Percentiles rank a stretch among this genome's conserved stretches.
Evolutionary conservation across 2,888 invertebrate genomes (phyloP).

Genomic region (Cheilosia urbana): DNA sequence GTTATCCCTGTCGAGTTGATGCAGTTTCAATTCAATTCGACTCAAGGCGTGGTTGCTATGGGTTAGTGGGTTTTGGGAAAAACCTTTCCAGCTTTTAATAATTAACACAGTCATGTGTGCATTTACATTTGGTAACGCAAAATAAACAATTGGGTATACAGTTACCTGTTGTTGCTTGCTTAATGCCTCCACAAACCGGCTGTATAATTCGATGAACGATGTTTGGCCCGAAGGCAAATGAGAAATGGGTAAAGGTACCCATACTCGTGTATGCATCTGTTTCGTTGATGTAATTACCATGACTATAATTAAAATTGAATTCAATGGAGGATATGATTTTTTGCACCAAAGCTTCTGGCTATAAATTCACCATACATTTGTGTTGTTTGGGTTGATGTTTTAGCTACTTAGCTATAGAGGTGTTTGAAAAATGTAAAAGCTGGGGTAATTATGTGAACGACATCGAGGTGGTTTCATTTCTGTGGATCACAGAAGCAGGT

Average conservation of each 20-base stretch:
- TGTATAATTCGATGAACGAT: not conserved
- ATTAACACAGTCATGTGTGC: conserved; percentile 33
- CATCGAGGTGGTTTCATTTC: no score
- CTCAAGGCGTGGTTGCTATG: conserved; percentile 20
- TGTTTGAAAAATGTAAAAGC: not conserved
- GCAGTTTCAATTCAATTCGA: conserved; percentile 39
- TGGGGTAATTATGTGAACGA: no score
- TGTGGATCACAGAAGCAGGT: no score
- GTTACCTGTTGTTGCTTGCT: conserved; percentile 26
- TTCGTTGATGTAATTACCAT: conserved; percentile 14
- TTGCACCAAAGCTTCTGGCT: not conserved
- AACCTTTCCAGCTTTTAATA: not conserved
- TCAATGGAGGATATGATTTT: conserved; percentile 1
- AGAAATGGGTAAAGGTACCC: no score
- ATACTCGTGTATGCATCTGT: not conserved
- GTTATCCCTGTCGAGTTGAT: conserved; percentile 18
- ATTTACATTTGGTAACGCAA: conserved; percentile 7
- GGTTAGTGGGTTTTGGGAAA: not conserved
- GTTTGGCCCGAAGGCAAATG: not conserved
- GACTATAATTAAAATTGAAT: conserved; percentile 42
- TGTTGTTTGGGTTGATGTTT: not conserved
- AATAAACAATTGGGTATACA: conserved; percentile 38
- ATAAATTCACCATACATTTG: not conserved
- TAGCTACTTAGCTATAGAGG: not conserved
- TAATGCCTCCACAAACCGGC: not conserved